These are phyloP conservation scores for Cheilosia soror DNA, from an alignment of 2,888 invertebrate species.

Conservation along the genomic window DNA sequence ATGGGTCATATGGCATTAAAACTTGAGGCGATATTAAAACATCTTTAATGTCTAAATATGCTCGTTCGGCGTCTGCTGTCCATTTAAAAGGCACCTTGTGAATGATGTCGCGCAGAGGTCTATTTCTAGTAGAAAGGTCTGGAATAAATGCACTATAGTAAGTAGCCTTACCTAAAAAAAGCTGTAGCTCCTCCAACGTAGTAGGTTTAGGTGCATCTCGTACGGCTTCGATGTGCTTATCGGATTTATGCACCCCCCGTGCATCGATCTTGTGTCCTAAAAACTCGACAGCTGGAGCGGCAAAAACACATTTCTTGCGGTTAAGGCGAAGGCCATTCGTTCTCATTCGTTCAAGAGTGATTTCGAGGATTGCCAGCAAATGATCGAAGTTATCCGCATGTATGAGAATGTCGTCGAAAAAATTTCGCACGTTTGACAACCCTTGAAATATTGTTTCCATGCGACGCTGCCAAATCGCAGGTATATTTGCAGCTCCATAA, in stretches of 20 bases:
- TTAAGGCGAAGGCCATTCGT: constrained; percentile 48
- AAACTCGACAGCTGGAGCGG: constrained; percentile 40
- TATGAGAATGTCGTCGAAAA: constrained; percentile 59
- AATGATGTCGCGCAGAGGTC: constrained; percentile 13
- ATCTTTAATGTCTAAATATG: constrained; percentile 3
- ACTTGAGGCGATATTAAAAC: constrained; percentile 5
- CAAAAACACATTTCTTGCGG: constrained; percentile 51
- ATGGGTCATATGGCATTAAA: constrained; percentile 27
- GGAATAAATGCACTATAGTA: constrained; percentile 22
- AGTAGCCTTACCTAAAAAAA: constrained; percentile 38
- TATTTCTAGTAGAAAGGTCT: constrained; percentile 1
- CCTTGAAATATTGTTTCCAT: constrained; percentile 36
- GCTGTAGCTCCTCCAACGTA: constrained; percentile 48
- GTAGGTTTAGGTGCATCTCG: background rate
- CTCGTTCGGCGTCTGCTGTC: constrained; percentile 8
- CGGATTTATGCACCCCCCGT: constrained; percentile 48
- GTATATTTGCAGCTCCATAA: constrained; percentile 61
- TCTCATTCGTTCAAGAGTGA: background rate
- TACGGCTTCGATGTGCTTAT: constrained; percentile 56
- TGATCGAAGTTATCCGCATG: constrained; percentile 51
- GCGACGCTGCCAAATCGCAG: constrained; percentile 56
- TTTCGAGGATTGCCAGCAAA: constrained; percentile 3
- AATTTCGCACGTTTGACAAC: background rate
- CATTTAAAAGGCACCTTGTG: background rate
- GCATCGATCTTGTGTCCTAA: constrained; percentile 52